A percentile compares a stretch with the other conserved stretches of the same genome.
Evolutionary conservation across 2,113 vertebrate species (phyloP).

Genomic region (Peromyscus polionotus): DNA sequence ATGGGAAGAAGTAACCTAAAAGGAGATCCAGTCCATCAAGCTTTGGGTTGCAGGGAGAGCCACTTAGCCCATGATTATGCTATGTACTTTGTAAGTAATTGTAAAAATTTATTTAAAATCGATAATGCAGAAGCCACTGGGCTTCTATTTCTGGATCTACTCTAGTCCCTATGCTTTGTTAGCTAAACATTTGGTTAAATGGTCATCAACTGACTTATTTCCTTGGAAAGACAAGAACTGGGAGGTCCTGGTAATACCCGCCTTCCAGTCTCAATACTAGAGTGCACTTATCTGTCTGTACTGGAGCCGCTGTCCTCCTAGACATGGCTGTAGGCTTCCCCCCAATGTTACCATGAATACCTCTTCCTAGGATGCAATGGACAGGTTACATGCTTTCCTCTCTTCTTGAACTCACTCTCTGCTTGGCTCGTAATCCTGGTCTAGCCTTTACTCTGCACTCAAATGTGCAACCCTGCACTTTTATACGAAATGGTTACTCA

Average conservation of each 20-base stretch:
- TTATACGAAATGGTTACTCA: not conserved
- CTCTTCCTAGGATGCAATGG: not conserved
- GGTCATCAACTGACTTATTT: not conserved
- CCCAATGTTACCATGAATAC: not conserved
- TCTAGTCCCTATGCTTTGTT: not conserved
- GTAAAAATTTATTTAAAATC: not conserved
- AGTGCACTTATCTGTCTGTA: not conserved
- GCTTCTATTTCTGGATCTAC: not conserved
- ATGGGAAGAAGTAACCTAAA: not conserved
- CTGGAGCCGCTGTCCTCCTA: not conserved
- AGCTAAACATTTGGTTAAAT: not conserved
- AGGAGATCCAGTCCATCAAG: not conserved
- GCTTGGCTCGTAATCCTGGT: not conserved
- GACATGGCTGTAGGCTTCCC: not conserved
- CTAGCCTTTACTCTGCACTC: not conserved
- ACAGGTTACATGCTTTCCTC: not conserved
- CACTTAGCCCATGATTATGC: not conserved
- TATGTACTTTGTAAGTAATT: not conserved
- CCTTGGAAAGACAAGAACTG: not conserved
- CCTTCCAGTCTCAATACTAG: not conserved
- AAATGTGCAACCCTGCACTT: not conserved
- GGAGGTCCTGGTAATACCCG: not conserved
- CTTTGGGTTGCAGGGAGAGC: not conserved
- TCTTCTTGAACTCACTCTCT: not conserved
- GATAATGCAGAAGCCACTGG: not conserved